Base-by-base conservation (phyloP, 2,797 vertebrate species). In the Silurus lanzhouensis region DNA sequence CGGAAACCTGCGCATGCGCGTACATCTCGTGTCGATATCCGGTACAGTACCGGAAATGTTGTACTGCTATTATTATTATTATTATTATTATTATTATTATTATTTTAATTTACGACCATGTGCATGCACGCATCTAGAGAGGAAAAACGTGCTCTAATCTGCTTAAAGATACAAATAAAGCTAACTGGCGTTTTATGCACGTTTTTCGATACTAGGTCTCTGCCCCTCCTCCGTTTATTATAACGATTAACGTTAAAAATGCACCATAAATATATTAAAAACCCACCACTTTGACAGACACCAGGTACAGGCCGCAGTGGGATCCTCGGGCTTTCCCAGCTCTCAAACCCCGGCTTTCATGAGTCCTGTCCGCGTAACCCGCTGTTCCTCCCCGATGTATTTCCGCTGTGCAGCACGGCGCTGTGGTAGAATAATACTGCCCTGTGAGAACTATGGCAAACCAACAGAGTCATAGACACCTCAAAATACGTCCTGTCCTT, bases 281-380 rank as follows among this genome's bases (percentile, higher is more conserved):
- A 82, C 67, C 14, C 20, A 82, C 81, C 66, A 71, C 27, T 71
- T 44, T 58, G 19, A 3, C 27, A 7, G 31, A 3, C 2, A 0
- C 6, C 27, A 6, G 27, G 17, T 57, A 74, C 66, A 87, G 88
- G 89, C 88, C 88, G 77, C 38, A 38, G 61, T 31, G 46, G 38
- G 66, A 85, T 85, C 88, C 89, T 27, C 89, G 88, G 76, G 7
- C 27, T 90, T 85, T 82, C 85, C 84, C 20, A 2, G 22, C 25
- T 6, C 48, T 68, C 38, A 71, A 13, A 10, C n/a, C 55, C 63
- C 22, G 66, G 44, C 12, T 38, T 31, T 2, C 0, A 22, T 19
- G 81, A 52, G 46, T 46, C 58, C 67, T 57, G 0, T 8, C 38
- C 74, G 20, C 0, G 14, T 15, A 52, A 8, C 19, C 2, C 15